Conservation (phyloP, 2,888 invertebrate genomes). For the Polydrusus tereticollis region DNA sequence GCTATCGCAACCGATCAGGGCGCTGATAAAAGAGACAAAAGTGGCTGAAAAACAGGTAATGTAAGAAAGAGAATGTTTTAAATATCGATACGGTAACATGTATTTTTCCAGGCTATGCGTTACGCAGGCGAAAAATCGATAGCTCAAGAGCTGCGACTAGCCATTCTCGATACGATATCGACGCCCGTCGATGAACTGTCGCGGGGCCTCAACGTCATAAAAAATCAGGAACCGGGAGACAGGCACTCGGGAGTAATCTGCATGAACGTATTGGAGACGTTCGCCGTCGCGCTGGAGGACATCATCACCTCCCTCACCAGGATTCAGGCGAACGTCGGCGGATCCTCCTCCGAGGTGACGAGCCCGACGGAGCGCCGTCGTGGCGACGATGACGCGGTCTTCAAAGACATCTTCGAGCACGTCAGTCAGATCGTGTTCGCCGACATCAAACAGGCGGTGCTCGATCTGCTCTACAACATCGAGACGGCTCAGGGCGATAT, state of each 20-base stretch:
- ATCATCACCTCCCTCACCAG: conserved; percentile 59
- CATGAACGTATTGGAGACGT: conserved; percentile 58
- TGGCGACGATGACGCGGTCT: conserved; percentile 58
- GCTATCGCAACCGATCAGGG: conserved; percentile 59
- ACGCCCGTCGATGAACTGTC: conserved; percentile 75
- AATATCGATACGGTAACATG: neutral
- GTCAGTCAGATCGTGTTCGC: conserved; percentile 63
- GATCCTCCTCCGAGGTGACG: conserved; percentile 13
- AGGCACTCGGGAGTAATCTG: conserved; percentile 55
- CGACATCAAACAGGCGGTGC: conserved; percentile 62
- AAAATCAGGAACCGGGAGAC: conserved; percentile 56
- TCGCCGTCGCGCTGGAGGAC: conserved; percentile 61
- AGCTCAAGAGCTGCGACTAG: conserved; percentile 67
- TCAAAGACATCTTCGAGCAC: conserved; percentile 65
- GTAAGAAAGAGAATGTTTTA: neutral
- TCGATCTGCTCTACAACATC: conserved; percentile 63
- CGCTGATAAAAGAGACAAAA: conserved; percentile 60
- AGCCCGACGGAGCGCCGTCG: conserved; percentile 45
- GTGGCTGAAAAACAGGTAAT: conserved; percentile 58
- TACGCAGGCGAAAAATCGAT: conserved; percentile 61
- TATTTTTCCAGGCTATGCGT: conserved; percentile 54
- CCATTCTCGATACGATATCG: conserved; percentile 75
- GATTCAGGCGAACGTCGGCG: conserved; percentile 35
- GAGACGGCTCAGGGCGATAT: conserved; percentile 61
- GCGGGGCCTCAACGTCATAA: conserved; percentile 71